phyloP scores from a whole-genome alignment of 2,888 invertebrate species.

The Diloba caeruleocephala region DNA sequence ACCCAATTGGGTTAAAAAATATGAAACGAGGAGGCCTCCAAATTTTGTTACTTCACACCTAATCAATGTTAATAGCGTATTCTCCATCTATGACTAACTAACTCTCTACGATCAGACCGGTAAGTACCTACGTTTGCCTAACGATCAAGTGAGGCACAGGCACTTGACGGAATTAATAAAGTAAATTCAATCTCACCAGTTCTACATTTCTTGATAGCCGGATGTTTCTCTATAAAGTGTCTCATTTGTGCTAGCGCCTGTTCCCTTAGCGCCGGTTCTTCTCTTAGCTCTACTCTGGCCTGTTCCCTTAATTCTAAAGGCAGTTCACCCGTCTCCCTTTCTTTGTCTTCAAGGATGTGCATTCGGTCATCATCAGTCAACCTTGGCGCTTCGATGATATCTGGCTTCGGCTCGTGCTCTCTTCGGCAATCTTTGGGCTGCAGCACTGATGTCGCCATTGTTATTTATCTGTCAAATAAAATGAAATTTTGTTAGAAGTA shows the following conservation, averaged over 20 bases:
- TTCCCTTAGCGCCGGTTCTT: constrained; percentile 93
- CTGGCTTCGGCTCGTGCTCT: constrained; percentile 74
- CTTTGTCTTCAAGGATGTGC: constrained; percentile 73
- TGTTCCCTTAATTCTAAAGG: constrained; percentile 89
- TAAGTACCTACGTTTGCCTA: too few relatives aligned
- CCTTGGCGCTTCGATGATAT: constrained; percentile 68
- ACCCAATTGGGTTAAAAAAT: neutral
- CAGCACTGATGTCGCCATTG: constrained; percentile 85
- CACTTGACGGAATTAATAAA: neutral
- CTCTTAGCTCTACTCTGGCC: constrained; percentile 93
- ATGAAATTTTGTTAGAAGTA: neutral
- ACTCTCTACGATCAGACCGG: too few relatives aligned
- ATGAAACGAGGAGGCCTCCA: neutral
- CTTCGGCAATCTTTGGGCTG: constrained; percentile 80
- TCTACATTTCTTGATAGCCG: constrained; percentile 94
- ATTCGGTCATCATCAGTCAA: constrained; percentile 79
- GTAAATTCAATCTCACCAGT: constrained; percentile 86
- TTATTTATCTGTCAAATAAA: constrained; percentile 57
- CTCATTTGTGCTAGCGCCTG: constrained; percentile 94
- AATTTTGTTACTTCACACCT: too few relatives aligned
- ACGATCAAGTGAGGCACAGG: too few relatives aligned
- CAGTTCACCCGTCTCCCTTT: constrained; percentile 80
- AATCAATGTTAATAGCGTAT: too few relatives aligned
- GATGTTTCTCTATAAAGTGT: constrained; percentile 95
- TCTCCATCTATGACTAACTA: too few relatives aligned